Evolutionary conservation across 2,797 vertebrate species (phyloP).

Genomic region (Melanotaenia maccullochi): DNA sequence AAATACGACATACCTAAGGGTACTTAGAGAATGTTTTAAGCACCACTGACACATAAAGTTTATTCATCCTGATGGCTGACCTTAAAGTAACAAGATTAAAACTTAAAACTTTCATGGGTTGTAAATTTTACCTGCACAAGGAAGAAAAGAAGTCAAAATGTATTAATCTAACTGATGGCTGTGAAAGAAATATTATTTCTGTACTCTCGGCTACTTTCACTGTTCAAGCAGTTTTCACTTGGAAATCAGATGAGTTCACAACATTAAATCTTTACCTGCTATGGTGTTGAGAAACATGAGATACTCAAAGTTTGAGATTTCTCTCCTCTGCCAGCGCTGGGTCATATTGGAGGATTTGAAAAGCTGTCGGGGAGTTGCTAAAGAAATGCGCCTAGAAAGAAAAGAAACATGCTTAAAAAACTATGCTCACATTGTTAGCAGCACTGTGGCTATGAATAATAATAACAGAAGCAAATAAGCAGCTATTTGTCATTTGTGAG

Average conservation of each 20-base stretch:
- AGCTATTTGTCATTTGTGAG: not conserved
- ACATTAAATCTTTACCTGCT: conserved; percentile 83
- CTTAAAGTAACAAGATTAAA: conserved; percentile 52
- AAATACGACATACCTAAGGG: conserved; percentile 62
- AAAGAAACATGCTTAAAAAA: conserved; percentile 48
- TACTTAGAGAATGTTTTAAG: conserved; percentile 44
- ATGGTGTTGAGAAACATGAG: conserved; percentile 99
- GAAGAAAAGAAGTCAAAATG: conserved; percentile 68
- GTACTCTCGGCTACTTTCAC: conserved; percentile 16
- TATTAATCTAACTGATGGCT: conserved; percentile 60
- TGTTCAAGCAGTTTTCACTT: conserved; percentile 8
- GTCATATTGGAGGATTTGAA: conserved; percentile 99
- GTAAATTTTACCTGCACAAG: conserved; percentile 9
- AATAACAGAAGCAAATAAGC: conserved; percentile 4
- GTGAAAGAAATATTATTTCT: conserved; percentile 31
- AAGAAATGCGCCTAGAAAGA: conserved; percentile 89
- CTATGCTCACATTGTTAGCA: not conserved
- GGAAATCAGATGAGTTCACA: conserved; percentile 4
- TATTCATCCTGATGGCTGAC: conserved; percentile 66
- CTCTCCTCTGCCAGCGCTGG: conserved; percentile 97
- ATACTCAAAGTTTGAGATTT: conserved; percentile 99
- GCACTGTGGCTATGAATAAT: not conserved
- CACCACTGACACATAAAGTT: conserved; percentile 47
- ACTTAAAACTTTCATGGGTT: conserved; percentile 37
- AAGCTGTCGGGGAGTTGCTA: conserved; percentile 96